These are phyloP conservation scores for Tachina lurida DNA, from an alignment of 2,888 invertebrate genomes.

Conservation along the genomic window DNA sequence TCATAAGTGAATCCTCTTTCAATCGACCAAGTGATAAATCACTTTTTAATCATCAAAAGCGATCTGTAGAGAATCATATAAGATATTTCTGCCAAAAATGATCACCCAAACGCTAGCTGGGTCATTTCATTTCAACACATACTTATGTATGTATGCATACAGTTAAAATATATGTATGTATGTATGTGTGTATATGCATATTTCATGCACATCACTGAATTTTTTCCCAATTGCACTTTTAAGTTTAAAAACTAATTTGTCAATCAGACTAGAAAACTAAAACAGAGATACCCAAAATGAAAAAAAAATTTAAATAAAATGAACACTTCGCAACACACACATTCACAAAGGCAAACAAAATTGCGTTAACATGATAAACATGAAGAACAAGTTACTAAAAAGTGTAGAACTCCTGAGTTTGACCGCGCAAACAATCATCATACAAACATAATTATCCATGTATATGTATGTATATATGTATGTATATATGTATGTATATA, in stretches of 20 bases:
- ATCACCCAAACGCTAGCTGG: too few species aligned
- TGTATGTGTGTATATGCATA: not conserved
- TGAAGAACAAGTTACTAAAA: too few species aligned
- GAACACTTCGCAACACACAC: not conserved
- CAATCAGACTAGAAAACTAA: constrained; percentile 25
- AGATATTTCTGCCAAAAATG: too few species aligned
- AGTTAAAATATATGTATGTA: not conserved
- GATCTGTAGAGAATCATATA: too few species aligned
- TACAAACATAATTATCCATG: not conserved
- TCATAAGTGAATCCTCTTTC: too few species aligned
- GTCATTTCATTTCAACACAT: constrained; percentile 60
- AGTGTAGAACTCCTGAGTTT: too few species aligned
- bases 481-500: not conserved
- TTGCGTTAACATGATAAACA: not conserved
- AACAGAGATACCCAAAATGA: not conserved
- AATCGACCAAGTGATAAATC: too few species aligned
- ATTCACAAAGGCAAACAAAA: not conserved
- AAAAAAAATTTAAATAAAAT: not conserved
- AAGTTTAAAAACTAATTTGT: constrained; percentile 35
- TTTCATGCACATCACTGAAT: not conserved
- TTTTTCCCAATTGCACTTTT: constrained; percentile 2
- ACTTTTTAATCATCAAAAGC: too few species aligned
- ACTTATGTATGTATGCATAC: not conserved
- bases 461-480: too few species aligned
- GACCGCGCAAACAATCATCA: too few species aligned